Base-by-base conservation (phyloP, 2,888 invertebrate species). In the Kuschelorhynchus macadamiae region DNA sequence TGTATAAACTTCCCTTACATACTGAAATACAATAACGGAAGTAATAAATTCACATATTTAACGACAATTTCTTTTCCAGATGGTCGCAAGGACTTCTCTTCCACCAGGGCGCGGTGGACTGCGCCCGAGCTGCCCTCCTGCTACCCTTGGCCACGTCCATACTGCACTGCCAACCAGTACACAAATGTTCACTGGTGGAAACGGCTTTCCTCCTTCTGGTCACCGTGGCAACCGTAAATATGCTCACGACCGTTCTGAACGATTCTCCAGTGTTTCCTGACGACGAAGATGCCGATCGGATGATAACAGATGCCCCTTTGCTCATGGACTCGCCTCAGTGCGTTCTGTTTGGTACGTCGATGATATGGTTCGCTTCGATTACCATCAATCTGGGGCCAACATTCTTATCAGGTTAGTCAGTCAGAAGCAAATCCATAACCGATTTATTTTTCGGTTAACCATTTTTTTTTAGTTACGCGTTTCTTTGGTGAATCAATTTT, bases 361-460 rank as follows among this genome's bases (percentile, higher is more conserved):
- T 95, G 91, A 95, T 95, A 80, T 96, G 95, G 95, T 95, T 96
- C 85, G 93, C 94, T 57, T 93, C 93, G 73, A 92, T 95, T 81
- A 93, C 95, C 55, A 93, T 95, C 82, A 95, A 96, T 85, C 88
- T 96, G 76, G 95, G 95, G 20, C 94, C 94, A 25, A 94, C 94
- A 32, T 93, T 94, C 85, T 86, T 94, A 78, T 92, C 92, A 75
- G 94, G 94, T 70, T 71, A 71, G 75, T 52, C 41, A 49, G 18
- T 36, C 8, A 50, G 30, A 30, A n/a, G n/a, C n/a, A n/a, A n/a
- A n/a, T n/a, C n/a, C n/a, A n/a, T n/a, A n/a, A n/a, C n/a, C n/a
- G n/a, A n/a, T n/a, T n/a, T n/a, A n/a, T n/a, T n/a, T n/a, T n/a
- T n/a, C n/a, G n/a, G n/a, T n/a, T n/a, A n/a, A n/a, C n/a, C n/a